phyloP scores from a whole-genome alignment of 2,888 invertebrate species.

The Biston stratarius region DNA sequence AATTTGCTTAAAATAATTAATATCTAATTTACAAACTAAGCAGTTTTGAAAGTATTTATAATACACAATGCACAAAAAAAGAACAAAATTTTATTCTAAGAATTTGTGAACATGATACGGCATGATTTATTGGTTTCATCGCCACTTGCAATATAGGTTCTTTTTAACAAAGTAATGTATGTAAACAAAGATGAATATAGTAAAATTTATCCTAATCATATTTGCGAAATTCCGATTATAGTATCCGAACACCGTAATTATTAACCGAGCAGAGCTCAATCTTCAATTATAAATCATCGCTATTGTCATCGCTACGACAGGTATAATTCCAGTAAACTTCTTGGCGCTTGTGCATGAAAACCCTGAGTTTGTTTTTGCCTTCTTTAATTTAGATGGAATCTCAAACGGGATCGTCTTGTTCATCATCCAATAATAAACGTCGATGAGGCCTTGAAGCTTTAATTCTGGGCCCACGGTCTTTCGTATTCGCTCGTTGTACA shows the following conservation, averaged over 20 bases:
- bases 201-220: not conserved
- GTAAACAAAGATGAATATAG: no score
- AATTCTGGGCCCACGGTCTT: slow-evolving; percentile 91
- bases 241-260: not conserved
- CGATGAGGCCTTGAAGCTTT: slow-evolving; percentile 89
- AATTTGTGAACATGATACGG: not conserved
- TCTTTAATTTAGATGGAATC: slow-evolving; percentile 63
- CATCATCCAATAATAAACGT: slow-evolving; percentile 94
- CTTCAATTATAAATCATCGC: slow-evolving; percentile 10
- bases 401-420: slow-evolving; percentile 90
- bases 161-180: not conserved
- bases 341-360: slow-evolving; percentile 4
- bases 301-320: slow-evolving; percentile 11
- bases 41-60: slow-evolving; percentile 5
- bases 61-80: slow-evolving; percentile 2
- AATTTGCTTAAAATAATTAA: slow-evolving; percentile 1
- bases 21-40: not conserved
- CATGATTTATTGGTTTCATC: not conserved
- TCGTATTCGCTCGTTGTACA: slow-evolving; percentile 91
- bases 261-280: not conserved
- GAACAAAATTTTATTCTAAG: not conserved
- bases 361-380: slow-evolving; percentile 44
- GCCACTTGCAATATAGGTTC: not conserved
- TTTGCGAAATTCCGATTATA: not conserved
- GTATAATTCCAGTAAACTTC: slow-evolving; percentile 12